A percentile compares a stretch with the other conserved stretches of the same genome.
phyloP scores from a whole-genome alignment of 2,113 vertebrate genomes.

The Hyperopisus bebe region DNA sequence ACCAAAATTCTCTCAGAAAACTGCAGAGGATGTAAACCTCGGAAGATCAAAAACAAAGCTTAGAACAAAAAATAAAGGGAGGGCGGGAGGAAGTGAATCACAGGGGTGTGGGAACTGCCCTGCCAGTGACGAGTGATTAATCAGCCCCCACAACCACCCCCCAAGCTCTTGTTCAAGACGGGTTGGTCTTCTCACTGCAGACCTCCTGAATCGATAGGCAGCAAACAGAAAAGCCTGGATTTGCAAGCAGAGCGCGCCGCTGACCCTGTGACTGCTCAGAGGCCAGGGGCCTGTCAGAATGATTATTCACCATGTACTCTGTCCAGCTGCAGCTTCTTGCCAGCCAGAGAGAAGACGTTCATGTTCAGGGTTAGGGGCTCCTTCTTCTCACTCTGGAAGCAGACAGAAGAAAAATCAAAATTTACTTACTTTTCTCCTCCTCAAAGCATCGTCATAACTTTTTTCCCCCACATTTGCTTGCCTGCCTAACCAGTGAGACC shows the following conservation, averaged over 20 bases:
- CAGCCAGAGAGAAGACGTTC: conserved; percentile 55
- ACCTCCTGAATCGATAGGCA: background rate
- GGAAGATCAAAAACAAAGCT: background rate
- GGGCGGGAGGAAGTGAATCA: background rate
- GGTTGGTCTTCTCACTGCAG: background rate
- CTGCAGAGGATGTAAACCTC: background rate
- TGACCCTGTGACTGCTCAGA: background rate
- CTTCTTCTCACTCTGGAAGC: conserved; percentile 49
- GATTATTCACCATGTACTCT: conserved; percentile 53
- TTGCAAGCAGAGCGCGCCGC: background rate
- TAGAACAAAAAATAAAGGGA: background rate
- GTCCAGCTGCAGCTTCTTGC: conserved; percentile 58
- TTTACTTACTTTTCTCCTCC: background rate
- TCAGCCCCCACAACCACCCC: background rate
- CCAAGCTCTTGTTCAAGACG: background rate
- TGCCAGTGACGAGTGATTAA: background rate
- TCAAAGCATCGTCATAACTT: background rate
- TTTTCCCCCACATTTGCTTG: background rate
- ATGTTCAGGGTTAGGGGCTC: conserved; percentile 49
- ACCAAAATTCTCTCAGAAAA: background rate
- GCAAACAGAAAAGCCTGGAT: background rate
- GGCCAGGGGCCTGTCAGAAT: background rate
- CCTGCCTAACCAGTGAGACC: background rate
- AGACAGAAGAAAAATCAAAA: background rate
- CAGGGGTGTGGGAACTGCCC: background rate